These are phyloP conservation scores for Lethrus apterus DNA, from an alignment of 1,140 invertebrate species.

Conservation along the genomic window DNA sequence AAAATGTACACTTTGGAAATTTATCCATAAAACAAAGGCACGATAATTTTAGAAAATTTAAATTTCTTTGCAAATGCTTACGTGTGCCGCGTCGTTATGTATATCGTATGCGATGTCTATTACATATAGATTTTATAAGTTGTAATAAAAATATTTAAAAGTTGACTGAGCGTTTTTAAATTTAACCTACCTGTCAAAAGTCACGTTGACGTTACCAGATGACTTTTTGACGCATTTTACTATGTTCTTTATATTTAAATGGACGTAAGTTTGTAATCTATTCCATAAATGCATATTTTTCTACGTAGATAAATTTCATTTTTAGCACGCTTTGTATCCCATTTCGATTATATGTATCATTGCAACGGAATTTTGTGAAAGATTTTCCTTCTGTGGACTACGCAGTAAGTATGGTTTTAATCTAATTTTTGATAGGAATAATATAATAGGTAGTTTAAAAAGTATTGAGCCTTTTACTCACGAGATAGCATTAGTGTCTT, in stretches of 20 bases:
- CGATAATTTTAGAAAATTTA: not conserved
- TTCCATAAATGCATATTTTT: not conserved
- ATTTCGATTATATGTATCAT: conserved; percentile 57
- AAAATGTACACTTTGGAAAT: not conserved
- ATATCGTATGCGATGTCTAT: not conserved
- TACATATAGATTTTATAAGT: not conserved
- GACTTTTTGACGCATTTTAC: not conserved
- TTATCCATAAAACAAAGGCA: not conserved
- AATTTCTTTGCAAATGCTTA: not conserved
- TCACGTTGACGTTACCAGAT: not conserved
- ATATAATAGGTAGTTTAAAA: no score
- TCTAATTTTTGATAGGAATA: no score
- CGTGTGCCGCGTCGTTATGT: not conserved
- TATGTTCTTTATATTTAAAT: not conserved
- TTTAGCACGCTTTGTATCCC: conserved; percentile 18
- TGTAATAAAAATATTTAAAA: not conserved
- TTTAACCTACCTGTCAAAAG: not conserved
- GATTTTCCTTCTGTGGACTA: conserved; percentile 83
- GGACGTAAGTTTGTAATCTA: not conserved
- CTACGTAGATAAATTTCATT: not conserved
- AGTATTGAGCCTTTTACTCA: no score
- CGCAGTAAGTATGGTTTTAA: conserved; percentile 65
- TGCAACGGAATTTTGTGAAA: conserved; percentile 79
- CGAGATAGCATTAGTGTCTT: no score
- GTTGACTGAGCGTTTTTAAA: not conserved